Base-by-base conservation (phyloP, 2,113 vertebrate species). In the Callipepla californica region DNA sequence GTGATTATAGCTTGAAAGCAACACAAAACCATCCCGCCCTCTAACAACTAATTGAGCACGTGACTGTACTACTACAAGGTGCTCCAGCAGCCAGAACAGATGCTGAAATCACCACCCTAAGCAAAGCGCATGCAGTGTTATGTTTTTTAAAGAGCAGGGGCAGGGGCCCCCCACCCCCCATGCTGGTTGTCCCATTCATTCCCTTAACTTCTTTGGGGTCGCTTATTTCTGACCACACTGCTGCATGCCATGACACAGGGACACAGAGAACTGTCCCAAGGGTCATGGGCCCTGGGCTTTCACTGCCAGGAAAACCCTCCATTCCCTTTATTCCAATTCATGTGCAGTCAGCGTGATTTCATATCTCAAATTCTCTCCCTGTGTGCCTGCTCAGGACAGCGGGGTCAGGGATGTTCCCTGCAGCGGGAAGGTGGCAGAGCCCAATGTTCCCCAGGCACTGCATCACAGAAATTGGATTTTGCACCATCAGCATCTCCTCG, bases 1-100 rank as follows among this genome's bases (percentile, higher is more conserved):
- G 66, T 79, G 77, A 94, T 92, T 86, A 93, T 86, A 93, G 92
- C 79, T 80, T 72, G 88, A 70, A 93, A 96, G 92, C 85, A 90
- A 75, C 4, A 18, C 88, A 57, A 86, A 92, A 95, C 77, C 75
- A 92, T 88, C 88, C 73, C 44, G 50, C 85, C 51, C 80, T 96
- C 87, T 68, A 74, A 86, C 92, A 78, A 92, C 88, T 30, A 86
- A 3, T 11, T 25, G 76, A 92, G 77, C 69, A 11, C 10, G 6
- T 0, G 0, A 61, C 89, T 76, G 53, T 85, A 79, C 81, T 20
- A 53, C 45, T 72, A 18, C 74, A 73, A 92, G 91, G 87, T 79
- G 85, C 74, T 91, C 38, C 84, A 61, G 84, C 72, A 92, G 58
- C 74, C 87, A 0, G 15, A 81, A 3, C 57, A 95, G 89, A 79